Evolutionary conservation across 2,888 invertebrate species (phyloP).

Genomic region (Nysson spinosus): DNA sequence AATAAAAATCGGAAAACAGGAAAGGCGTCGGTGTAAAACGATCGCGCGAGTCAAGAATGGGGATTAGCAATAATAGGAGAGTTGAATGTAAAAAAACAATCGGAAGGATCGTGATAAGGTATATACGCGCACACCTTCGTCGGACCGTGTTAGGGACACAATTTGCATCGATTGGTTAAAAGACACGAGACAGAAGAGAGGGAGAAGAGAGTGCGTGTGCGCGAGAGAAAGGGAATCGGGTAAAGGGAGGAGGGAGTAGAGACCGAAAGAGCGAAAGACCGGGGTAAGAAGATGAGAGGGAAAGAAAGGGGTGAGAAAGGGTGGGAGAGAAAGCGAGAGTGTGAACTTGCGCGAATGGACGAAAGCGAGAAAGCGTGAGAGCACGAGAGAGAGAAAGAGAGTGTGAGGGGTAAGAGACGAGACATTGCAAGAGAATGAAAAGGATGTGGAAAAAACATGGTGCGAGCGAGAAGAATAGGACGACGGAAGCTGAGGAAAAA

Average conservation of each 20-base stretch:
- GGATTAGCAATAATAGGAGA: constrained; percentile 10
- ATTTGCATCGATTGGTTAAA: constrained; percentile 76
- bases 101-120: constrained; percentile 35
- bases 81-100: constrained; percentile 18
- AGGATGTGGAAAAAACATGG: constrained; percentile 54
- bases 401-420: constrained; percentile 53
- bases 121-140: constrained; percentile 72
- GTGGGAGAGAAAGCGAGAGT: constrained; percentile 33
- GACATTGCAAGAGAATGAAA: constrained; percentile 43
- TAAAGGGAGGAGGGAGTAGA: constrained; percentile 34
- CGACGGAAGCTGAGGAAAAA: constrained; percentile 67
- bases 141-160: constrained; percentile 76
- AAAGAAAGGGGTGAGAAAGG: constrained; percentile 37
- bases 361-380: constrained; percentile 34
- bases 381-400: constrained; percentile 43
- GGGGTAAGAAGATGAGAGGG: constrained; percentile 33
- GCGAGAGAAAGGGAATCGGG: constrained; percentile 49
- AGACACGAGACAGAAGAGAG: constrained; percentile 52
- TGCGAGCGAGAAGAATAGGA: constrained; percentile 67
- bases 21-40: constrained; percentile 3
- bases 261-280: constrained; percentile 30
- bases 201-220: constrained; percentile 53
- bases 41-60: constrained; percentile 29
- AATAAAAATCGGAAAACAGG: constrained; percentile 18
- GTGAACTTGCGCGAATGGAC: constrained; percentile 21